A percentile compares a stretch with the other conserved stretches of the same genome.
Conservation (phyloP, 2,113 vertebrate genomes). For the Colaptes auratus region DNA sequence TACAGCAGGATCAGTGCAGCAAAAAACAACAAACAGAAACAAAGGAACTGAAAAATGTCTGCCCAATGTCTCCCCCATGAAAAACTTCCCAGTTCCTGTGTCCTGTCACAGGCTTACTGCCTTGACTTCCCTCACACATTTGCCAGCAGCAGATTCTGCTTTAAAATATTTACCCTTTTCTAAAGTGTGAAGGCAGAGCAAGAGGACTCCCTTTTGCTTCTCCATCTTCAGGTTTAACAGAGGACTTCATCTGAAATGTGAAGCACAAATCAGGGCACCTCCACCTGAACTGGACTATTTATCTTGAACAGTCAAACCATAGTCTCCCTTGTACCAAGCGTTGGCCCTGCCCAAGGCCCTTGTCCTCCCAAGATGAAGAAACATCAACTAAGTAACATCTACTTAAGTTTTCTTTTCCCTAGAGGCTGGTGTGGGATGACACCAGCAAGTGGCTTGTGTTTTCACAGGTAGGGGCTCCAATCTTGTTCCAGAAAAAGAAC, state of each 20-base stretch:
- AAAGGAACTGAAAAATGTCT: neutral
- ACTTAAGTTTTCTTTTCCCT: neutral
- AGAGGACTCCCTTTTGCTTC: neutral
- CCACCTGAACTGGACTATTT: slow-evolving; percentile 22
- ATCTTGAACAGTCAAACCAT: slow-evolving; percentile 5
- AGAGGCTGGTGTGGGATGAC: neutral
- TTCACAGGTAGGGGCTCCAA: neutral
- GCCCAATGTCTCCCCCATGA: neutral
- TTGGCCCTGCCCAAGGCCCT: neutral
- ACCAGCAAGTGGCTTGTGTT: neutral
- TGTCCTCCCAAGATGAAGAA: neutral
- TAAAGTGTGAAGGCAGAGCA: neutral
- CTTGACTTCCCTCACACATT: neutral
- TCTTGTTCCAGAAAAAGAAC: neutral
- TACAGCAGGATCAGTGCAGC: neutral
- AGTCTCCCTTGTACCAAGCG: neutral
- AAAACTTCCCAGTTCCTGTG: neutral
- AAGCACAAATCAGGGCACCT: neutral
- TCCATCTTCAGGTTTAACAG: neutral
- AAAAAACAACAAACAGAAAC: neutral
- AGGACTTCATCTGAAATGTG: neutral
- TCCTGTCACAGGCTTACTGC: neutral
- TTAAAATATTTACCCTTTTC: neutral
- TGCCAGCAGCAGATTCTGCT: neutral
- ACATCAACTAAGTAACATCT: neutral